These are phyloP conservation scores for Asbolus verrucosus DNA, from an alignment of 1,140 invertebrate species.

Conservation along the genomic window DNA sequence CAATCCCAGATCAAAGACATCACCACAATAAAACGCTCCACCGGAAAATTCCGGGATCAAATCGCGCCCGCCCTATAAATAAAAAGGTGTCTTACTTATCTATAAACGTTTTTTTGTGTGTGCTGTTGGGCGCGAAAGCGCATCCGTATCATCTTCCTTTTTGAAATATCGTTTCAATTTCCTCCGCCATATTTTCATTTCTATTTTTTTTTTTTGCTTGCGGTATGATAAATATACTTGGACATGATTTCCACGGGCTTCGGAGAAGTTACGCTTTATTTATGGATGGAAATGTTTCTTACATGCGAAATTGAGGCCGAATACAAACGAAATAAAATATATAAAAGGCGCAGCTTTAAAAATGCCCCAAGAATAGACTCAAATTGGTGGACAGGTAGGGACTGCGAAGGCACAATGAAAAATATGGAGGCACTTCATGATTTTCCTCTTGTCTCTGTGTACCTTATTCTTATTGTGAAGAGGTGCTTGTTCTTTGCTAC, in stretches of 20 bases:
- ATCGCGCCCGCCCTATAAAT: not conserved
- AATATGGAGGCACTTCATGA: too few relatives aligned
- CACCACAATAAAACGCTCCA: too few relatives aligned
- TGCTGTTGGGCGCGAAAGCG: not conserved
- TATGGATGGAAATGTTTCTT: not conserved
- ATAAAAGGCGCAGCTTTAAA: too few relatives aligned
- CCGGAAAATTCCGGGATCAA: not conserved
- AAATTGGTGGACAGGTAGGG: too few relatives aligned
- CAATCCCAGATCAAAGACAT: not conserved
- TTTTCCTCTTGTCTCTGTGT: too few relatives aligned
- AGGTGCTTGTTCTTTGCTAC: too few relatives aligned
- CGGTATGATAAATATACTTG: constrained; percentile 21
- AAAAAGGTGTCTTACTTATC: constrained; percentile 23
- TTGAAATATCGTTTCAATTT: constrained; percentile 39
- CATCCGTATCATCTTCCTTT: constrained; percentile 5
- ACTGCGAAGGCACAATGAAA: too few relatives aligned
- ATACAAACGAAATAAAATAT: too few relatives aligned
- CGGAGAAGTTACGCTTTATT: constrained; percentile 2
- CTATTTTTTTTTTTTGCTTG: constrained; percentile 12
- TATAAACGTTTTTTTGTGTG: not conserved
- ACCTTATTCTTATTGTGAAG: too few relatives aligned
- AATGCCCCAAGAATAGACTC: too few relatives aligned
- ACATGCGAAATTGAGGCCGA: too few relatives aligned
- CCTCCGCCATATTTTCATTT: constrained; percentile 22
- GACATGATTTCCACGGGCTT: constrained; percentile 3